A percentile compares a stretch with the other conserved stretches of the same genome.
phyloP scores from a whole-genome alignment of 2,888 invertebrate genomes.

The Dorcus hopei region DNA sequence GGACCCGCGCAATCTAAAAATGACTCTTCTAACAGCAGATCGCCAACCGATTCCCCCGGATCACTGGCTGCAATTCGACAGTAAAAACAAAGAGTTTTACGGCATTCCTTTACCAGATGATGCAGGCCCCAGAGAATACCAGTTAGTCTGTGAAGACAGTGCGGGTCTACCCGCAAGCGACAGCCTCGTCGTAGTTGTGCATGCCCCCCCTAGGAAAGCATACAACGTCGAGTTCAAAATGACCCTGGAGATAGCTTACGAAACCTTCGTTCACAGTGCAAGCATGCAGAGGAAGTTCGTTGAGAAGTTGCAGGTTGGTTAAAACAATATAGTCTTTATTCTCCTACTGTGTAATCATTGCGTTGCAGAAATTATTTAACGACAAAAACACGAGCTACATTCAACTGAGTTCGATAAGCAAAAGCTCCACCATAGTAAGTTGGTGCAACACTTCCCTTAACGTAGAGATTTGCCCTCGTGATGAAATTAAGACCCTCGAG shows the following conservation, averaged over 20 bases:
- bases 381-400: slow-evolving; percentile 73
- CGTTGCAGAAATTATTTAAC: slow-evolving; percentile 65
- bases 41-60: slow-evolving; percentile 62
- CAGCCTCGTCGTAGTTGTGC: slow-evolving; percentile 73
- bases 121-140: slow-evolving; percentile 72
- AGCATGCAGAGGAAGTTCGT: slow-evolving; percentile 75
- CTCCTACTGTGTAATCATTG: not conserved
- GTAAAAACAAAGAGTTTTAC: slow-evolving; percentile 83
- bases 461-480: slow-evolving; percentile 70
- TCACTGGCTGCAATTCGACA: slow-evolving; percentile 88
- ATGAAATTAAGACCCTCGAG: slow-evolving; percentile 70
- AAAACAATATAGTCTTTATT: not conserved
- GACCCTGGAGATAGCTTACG: slow-evolving; percentile 68
- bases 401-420: slow-evolving; percentile 66
- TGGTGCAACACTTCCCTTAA: slow-evolving; percentile 81
- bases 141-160: slow-evolving; percentile 72
- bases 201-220: slow-evolving; percentile 59
- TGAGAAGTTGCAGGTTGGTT: slow-evolving; percentile 60
- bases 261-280: slow-evolving; percentile 68
- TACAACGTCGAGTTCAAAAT: slow-evolving; percentile 80
- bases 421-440: slow-evolving; percentile 67
- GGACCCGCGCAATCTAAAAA: slow-evolving; percentile 66
- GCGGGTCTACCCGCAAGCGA: slow-evolving; percentile 75
- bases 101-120: slow-evolving; percentile 80
- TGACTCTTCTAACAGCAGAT: slow-evolving; percentile 72